A percentile compares a stretch with the other conserved stretches of the same genome.
Conservation (phyloP, 2,113 vertebrate genomes). For the Pelmatolapia mariae region DNA sequence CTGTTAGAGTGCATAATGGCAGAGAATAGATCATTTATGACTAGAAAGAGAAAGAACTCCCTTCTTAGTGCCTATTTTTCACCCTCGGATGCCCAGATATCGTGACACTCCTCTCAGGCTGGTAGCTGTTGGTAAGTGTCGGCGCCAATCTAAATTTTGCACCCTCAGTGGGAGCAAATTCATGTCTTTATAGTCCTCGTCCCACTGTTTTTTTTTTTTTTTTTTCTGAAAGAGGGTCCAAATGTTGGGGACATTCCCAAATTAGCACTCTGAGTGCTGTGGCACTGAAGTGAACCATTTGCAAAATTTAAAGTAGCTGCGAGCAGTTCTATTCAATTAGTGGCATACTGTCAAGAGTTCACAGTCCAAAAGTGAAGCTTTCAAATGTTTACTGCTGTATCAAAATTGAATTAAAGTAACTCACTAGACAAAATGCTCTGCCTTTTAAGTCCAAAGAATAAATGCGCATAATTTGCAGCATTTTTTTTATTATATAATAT, state of each 20-base stretch:
- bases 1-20: slow-evolving; percentile 32
- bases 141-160: neutral
- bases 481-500: neutral
- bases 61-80: slow-evolving; percentile 21
- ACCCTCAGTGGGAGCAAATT: neutral
- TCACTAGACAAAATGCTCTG: neutral
- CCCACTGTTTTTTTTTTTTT: neutral
- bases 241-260: slow-evolving; percentile 16
- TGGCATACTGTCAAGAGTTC: neutral
- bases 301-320: neutral
- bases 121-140: neutral
- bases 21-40: slow-evolving; percentile 53
- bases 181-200: neutral
- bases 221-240: neutral
- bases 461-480: neutral
- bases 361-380: neutral
- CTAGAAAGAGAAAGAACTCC: neutral
- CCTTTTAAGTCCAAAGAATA: neutral
- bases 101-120: slow-evolving; percentile 2
- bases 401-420: neutral
- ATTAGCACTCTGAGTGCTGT: slow-evolving; percentile 7
- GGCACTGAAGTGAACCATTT: neutral
- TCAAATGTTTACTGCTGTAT: neutral
- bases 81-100: slow-evolving; percentile 10
- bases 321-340: neutral